phyloP scores from a whole-genome alignment of 2,113 vertebrate genomes.

The Pachypanchax playfairii region DNA sequence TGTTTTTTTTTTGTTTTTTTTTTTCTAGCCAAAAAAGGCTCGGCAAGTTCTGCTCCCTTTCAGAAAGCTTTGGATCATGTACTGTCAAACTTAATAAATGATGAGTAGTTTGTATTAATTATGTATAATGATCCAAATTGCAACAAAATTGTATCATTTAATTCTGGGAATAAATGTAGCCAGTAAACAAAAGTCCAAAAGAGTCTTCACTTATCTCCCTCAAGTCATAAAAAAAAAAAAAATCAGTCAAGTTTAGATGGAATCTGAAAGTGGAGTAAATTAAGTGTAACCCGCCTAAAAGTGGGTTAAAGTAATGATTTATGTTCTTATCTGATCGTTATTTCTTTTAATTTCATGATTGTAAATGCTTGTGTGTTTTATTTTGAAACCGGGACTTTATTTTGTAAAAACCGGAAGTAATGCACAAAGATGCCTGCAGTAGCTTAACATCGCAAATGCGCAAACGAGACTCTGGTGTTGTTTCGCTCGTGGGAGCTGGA shows the following conservation, averaged over 20 bases:
- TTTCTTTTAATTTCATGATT: too few species aligned
- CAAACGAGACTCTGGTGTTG: too few species aligned
- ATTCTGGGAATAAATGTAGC: conserved; percentile 33
- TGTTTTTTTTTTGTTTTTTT: conserved; percentile 11
- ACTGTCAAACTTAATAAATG: conserved; percentile 35
- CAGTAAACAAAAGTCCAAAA: conserved; percentile 25
- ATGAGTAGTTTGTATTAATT: conserved; percentile 45
- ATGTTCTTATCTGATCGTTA: too few species aligned
- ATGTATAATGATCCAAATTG: conserved; percentile 43
- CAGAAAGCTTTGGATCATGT: not conserved
- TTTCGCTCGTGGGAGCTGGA: too few species aligned
- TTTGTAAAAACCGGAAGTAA: too few species aligned
- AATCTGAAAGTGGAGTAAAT: conserved; percentile 53
- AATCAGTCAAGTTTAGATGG: conserved; percentile 50
- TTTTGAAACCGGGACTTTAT: too few species aligned
- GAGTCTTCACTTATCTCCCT: conserved; percentile 31
- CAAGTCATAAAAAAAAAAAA: conserved; percentile 43
- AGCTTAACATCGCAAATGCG: too few species aligned
- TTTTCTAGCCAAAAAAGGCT: not conserved
- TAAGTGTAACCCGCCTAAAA: too few species aligned
- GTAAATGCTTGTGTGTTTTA: too few species aligned
- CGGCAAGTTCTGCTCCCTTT: conserved; percentile 22
- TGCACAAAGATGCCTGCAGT: too few species aligned
- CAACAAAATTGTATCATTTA: conserved; percentile 38
- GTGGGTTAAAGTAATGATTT: too few species aligned